Conservation (phyloP, 1,140 invertebrate genomes). For the Melanaphis sacchari region DNA sequence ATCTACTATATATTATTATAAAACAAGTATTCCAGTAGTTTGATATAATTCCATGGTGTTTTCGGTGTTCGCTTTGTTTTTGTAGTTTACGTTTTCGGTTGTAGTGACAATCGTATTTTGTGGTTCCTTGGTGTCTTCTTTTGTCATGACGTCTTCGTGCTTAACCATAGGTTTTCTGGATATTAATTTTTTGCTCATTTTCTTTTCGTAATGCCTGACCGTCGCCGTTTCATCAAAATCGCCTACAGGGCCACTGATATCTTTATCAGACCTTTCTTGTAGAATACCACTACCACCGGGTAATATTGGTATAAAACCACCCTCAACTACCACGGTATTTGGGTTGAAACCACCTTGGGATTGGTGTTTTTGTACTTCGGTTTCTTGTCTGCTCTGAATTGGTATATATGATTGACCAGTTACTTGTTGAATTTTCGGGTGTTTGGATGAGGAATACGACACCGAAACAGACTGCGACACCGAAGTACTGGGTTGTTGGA, state of each 20-base stretch:
- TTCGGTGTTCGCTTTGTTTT: not conserved
- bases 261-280: not conserved
- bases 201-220: not conserved
- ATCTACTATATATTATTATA: not conserved
- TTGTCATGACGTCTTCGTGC: not conserved
- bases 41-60: not conserved
- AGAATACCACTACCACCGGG: slow-evolving; percentile 58
- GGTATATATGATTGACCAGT: not conserved
- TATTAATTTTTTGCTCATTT: slow-evolving; percentile 46
- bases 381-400: not conserved
- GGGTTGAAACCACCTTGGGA: slow-evolving; percentile 73
- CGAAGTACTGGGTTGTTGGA: not conserved
- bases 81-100: not conserved
- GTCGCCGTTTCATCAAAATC: not conserved
- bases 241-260: not conserved
- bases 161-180: not conserved
- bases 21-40: not conserved
- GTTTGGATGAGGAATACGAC: slow-evolving; percentile 58
- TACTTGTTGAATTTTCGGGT: not conserved
- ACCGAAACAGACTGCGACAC: slow-evolving; percentile 58
- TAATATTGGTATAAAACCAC: slow-evolving; percentile 83
- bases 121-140: not conserved
- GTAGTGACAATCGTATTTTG: not conserved
- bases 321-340: slow-evolving; percentile 79
- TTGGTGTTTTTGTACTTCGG: not conserved